phyloP scores from a whole-genome alignment of 2,113 vertebrate genomes.

The Machaerirhynchus nigripectus region DNA sequence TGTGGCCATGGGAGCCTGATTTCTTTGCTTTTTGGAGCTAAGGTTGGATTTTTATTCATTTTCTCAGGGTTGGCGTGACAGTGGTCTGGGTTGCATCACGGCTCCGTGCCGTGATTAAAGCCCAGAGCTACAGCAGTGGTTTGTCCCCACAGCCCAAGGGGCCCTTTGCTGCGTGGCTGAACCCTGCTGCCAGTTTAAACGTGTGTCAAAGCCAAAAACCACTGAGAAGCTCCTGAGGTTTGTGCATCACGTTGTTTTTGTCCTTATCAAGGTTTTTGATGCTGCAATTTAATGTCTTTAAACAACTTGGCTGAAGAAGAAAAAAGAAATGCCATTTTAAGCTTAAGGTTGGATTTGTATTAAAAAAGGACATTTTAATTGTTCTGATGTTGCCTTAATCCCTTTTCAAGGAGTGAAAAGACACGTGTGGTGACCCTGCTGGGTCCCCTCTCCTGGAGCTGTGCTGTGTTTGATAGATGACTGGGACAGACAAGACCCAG shows the following conservation, averaged over 20 bases:
- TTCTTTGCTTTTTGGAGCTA: background rate
- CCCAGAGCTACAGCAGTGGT: background rate
- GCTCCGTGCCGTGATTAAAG: background rate
- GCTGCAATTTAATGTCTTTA: background rate
- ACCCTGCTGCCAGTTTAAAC: background rate
- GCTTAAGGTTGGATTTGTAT: background rate
- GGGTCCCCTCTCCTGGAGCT: background rate
- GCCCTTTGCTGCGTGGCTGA: background rate
- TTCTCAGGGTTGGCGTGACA: background rate
- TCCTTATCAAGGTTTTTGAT: background rate
- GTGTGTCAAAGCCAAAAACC: background rate
- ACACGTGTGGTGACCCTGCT: background rate
- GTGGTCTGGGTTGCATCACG: background rate
- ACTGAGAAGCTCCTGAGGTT: background rate
- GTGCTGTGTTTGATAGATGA: background rate
- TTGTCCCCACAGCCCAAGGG: background rate
- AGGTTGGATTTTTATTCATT: background rate
- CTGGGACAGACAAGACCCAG: background rate
- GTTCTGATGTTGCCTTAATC: background rate
- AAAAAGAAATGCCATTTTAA: background rate
- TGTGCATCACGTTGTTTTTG: accelerated
- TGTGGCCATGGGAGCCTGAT: accelerated
- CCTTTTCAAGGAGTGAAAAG: background rate
- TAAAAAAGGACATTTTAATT: background rate
- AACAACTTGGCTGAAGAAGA: background rate